These are phyloP conservation scores for Anthopleura sola DNA, from an alignment of 64 coral and sea anemone genomes.

Conservation along the genomic window DNA sequence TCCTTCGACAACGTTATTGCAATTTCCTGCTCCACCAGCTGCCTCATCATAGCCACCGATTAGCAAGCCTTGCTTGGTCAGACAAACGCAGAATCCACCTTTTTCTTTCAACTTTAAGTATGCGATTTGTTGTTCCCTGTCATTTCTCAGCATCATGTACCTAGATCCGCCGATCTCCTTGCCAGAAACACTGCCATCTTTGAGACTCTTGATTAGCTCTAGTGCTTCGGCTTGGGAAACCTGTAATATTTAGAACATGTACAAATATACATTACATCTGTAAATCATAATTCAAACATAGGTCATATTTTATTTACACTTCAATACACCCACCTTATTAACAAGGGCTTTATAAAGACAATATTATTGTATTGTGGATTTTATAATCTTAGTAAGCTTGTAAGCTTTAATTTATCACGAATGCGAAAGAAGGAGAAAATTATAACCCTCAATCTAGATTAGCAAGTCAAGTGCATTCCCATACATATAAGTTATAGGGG, in stretches of 20 bases:
- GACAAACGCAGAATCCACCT: constrained; percentile 70
- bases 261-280: neutral
- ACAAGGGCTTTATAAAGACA: too few species aligned
- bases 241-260: constrained; percentile 18
- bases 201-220: constrained; percentile 85
- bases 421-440: too few species aligned
- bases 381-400: too few species aligned
- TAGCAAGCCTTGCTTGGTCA: constrained; percentile 72
- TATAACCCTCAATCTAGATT: too few species aligned
- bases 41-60: constrained; percentile 77
- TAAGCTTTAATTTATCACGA: too few species aligned
- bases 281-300: neutral
- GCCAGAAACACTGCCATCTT: constrained; percentile 71
- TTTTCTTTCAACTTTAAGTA: constrained; percentile 90
- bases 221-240: constrained; percentile 59
- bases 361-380: too few species aligned
- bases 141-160: constrained; percentile 91
- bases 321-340: neutral
- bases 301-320: neutral
- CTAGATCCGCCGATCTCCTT: constrained; percentile 66
- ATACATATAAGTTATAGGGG: too few species aligned
- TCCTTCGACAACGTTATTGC: constrained; percentile 75
- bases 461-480: too few species aligned
- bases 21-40: constrained; percentile 82
- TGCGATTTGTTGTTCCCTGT: constrained; percentile 64